A percentile compares a stretch with the other conserved stretches of the same genome.
These are phyloP conservation scores for Cecropterus lyciades DNA, from an alignment of 1,140 invertebrate genomes.

Conservation along the genomic window DNA sequence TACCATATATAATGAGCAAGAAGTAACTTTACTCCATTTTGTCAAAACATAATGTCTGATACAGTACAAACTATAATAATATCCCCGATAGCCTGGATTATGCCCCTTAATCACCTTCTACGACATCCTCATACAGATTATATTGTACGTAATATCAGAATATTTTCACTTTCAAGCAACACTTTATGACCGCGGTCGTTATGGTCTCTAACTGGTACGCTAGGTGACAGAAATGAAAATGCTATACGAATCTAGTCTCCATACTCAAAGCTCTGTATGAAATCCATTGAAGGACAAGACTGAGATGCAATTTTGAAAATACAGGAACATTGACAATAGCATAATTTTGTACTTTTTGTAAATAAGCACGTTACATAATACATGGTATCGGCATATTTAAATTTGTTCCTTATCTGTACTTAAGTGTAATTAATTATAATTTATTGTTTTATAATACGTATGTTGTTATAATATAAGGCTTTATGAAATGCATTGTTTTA, in stretches of 20 bases:
- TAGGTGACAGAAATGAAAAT: slow-evolving; percentile 47
- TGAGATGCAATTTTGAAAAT: slow-evolving; percentile 59
- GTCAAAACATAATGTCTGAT: too few species aligned
- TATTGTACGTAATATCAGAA: too few species aligned
- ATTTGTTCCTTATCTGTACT: slow-evolving; percentile 68
- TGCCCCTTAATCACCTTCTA: too few species aligned
- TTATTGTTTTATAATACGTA: slow-evolving; percentile 75
- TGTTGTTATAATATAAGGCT: slow-evolving; percentile 79
- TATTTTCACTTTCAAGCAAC: background rate
- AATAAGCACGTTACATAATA: slow-evolving; percentile 49
- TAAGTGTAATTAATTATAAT: slow-evolving; percentile 71
- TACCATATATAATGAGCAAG: too few species aligned
- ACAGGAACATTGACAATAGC: slow-evolving; percentile 59
- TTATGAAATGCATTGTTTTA: slow-evolving; percentile 69
- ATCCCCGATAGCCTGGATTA: too few species aligned
- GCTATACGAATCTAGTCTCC: slow-evolving; percentile 72
- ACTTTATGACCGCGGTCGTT: background rate
- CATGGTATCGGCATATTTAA: slow-evolving; percentile 43
- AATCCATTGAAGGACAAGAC: slow-evolving; percentile 63
- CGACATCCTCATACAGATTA: too few species aligned
- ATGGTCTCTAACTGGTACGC: background rate
- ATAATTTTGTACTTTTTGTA: slow-evolving; percentile 61
- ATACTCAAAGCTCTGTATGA: slow-evolving; percentile 66
- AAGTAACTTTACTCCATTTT: too few species aligned
- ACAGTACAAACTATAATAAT: too few species aligned